Percentiles rank a stretch among this genome's conserved stretches.
These are phyloP conservation scores for Eidolon helvum DNA, from an alignment of 2,113 vertebrate genomes.

Conservation along the genomic window DNA sequence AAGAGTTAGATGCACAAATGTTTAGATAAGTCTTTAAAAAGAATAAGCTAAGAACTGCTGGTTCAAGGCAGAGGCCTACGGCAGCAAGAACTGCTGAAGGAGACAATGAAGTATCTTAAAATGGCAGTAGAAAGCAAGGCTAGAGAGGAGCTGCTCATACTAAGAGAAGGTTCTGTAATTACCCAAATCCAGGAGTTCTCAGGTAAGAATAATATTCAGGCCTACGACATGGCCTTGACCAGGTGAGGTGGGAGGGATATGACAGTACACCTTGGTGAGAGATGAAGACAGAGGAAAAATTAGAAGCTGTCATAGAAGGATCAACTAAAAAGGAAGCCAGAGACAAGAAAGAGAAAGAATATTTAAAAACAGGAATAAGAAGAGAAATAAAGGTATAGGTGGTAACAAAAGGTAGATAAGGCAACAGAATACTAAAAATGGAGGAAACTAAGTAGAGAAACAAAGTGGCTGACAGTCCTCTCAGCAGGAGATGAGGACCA, in stretches of 20 bases:
- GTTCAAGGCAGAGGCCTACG: background rate
- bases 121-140: background rate
- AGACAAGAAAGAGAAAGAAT: background rate
- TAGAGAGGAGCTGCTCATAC: background rate
- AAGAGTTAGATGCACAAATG: background rate
- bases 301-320: background rate
- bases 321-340: background rate
- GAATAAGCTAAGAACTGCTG: background rate
- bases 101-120: background rate
- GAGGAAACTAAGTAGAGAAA: constrained; percentile 10
- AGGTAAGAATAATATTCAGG: background rate
- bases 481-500: background rate
- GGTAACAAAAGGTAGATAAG: background rate
- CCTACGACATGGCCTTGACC: background rate
- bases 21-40: background rate
- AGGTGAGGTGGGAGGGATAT: background rate
- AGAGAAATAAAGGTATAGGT: background rate
- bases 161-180: background rate
- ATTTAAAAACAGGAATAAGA: background rate
- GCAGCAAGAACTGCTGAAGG: background rate
- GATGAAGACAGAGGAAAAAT: background rate
- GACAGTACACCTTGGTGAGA: background rate
- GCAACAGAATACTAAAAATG: background rate
- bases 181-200: background rate
- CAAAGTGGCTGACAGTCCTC: background rate